phyloP scores from a whole-genome alignment of 2,797 vertebrate species.

The Hylomyscus alleni region DNA sequence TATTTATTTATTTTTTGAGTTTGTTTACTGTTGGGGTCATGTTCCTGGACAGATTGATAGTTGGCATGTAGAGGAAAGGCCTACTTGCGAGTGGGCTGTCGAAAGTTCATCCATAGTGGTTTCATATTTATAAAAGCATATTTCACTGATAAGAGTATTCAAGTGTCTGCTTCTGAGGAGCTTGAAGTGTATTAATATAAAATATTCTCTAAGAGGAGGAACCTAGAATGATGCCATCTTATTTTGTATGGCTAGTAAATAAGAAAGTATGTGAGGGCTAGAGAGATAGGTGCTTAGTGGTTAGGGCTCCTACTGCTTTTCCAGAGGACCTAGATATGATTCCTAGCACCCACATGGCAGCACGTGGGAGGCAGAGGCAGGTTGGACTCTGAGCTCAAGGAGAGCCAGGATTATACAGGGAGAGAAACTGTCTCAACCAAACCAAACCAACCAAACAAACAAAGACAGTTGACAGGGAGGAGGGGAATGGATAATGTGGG shows the following conservation, averaged over 20 bases:
- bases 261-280: background rate
- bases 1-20: background rate
- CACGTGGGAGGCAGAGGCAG: background rate
- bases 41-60: background rate
- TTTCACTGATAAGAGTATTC: background rate
- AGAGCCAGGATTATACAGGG: background rate
- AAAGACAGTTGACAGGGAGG: background rate
- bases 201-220: background rate
- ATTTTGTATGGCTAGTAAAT: slow-evolving; percentile 26
- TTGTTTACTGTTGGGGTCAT: background rate
- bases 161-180: background rate
- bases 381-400: background rate
- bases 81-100: background rate
- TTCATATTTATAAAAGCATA: slow-evolving; percentile 42
- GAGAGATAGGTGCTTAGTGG: background rate
- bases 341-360: background rate
- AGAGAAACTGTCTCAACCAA: background rate
- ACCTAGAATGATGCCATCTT: background rate
- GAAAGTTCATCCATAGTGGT: slow-evolving; percentile 26
- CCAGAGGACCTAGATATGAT: background rate
- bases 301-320: background rate
- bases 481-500: background rate
- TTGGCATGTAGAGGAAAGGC: background rate
- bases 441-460: background rate
- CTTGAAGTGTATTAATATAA: background rate